A percentile compares a stretch with the other conserved stretches of the same genome.
Evolutionary conservation across 2,888 invertebrate genomes (phyloP).

Genomic region (Drosophila neutralis): DNA sequence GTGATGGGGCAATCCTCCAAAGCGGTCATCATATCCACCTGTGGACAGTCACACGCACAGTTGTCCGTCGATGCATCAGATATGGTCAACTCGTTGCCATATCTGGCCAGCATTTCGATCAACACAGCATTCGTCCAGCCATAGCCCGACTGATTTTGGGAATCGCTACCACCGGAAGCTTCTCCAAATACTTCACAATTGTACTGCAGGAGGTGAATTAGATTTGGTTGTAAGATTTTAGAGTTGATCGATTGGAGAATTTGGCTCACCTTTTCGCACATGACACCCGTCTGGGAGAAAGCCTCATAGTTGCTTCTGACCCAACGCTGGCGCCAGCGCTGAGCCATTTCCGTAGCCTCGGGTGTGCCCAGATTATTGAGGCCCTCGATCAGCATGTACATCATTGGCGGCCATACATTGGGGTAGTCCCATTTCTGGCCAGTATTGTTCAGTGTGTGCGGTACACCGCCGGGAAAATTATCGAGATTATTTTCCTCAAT

Average conservation of each 20-base stretch:
- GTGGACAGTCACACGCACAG: neutral
- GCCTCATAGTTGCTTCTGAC: conserved; percentile 91
- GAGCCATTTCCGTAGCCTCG: conserved; percentile 88
- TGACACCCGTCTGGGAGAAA: conserved; percentile 88
- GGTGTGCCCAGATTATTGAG: conserved; percentile 89
- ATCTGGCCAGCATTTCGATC: conserved; percentile 91
- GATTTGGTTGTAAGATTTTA: neutral
- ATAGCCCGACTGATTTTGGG: conserved; percentile 93
- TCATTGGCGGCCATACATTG: conserved; percentile 97
- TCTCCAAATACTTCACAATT: conserved; percentile 87
- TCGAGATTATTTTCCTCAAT: conserved; percentile 88
- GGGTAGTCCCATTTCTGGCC: conserved; percentile 96
- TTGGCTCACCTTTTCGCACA: conserved; percentile 92
- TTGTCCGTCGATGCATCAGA: neutral
- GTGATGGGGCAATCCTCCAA: conserved; percentile 32
- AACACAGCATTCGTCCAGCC: conserved; percentile 97
- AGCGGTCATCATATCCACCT: neutral
- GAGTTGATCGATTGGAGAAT: neutral
- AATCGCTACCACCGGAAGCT: conserved; percentile 93
- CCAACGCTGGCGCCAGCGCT: conserved; percentile 92
- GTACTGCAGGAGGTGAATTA: conserved; percentile 85
- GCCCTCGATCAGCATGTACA: conserved; percentile 92
- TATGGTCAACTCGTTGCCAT: conserved; percentile 85
- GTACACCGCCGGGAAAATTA: conserved; percentile 90
- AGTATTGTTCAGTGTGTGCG: conserved; percentile 90